These are phyloP conservation scores for Sebastes cheni DNA, from an alignment of 2,797 vertebrate genomes.

Conservation along the genomic window DNA sequence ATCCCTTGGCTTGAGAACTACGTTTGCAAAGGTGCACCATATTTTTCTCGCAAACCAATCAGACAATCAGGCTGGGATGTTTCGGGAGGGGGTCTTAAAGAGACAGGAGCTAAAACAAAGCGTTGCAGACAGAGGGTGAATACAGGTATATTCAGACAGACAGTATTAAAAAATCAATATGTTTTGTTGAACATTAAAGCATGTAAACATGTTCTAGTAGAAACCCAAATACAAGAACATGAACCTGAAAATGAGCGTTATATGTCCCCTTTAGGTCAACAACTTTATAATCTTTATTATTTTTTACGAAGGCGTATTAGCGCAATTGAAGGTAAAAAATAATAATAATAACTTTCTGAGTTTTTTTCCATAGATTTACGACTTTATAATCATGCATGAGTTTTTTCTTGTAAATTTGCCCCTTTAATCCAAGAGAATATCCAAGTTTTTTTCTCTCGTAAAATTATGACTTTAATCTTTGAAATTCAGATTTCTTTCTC, in stretches of 20 bases:
- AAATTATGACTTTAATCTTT: too few relatives aligned
- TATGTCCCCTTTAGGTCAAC: background rate
- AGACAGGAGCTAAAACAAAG: background rate
- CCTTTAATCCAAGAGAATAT: fast-evolving
- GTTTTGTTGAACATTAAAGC: background rate
- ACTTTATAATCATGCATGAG: too few relatives aligned
- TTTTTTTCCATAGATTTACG: too few relatives aligned
- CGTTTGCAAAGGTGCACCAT: background rate
- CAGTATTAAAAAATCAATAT: background rate
- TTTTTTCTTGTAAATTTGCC: too few relatives aligned
- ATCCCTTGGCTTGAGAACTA: too few relatives aligned
- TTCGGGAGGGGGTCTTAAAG: background rate
- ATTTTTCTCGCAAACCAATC: background rate
- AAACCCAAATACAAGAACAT: background rate
- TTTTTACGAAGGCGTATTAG: background rate
- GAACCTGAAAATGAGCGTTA: background rate
- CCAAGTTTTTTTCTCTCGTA: too few relatives aligned
- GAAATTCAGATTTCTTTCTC: too few relatives aligned
- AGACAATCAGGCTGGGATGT: too few relatives aligned
- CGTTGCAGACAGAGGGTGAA: background rate
- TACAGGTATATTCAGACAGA: background rate
- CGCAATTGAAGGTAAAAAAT: too few relatives aligned
- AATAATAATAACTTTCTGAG: too few relatives aligned
- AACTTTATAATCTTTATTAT: background rate
- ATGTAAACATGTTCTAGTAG: background rate